These are phyloP conservation scores for Rosalia funebris DNA, from an alignment of 2,888 invertebrate genomes.

Conservation along the genomic window DNA sequence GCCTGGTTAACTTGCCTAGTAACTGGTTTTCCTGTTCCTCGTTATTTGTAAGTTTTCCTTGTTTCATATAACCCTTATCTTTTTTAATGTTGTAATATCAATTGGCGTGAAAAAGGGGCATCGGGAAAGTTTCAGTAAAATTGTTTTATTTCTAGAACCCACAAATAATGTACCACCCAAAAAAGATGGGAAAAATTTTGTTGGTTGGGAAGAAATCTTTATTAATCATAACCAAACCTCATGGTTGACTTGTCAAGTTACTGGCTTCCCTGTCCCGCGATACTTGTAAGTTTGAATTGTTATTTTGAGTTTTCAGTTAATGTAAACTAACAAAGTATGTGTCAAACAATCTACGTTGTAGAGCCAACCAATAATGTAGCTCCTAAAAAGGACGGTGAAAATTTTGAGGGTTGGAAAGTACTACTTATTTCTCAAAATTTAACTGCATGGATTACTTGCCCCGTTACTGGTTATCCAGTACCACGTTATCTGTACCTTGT, in stretches of 20 bases:
- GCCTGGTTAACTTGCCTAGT: slow-evolving; percentile 77
- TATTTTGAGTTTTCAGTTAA: slow-evolving; percentile 11
- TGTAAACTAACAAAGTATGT: slow-evolving; percentile 49
- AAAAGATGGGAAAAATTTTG: slow-evolving; percentile 68
- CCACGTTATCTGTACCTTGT: slow-evolving; percentile 65
- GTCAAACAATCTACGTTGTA: slow-evolving; percentile 38
- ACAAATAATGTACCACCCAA: slow-evolving; percentile 73
- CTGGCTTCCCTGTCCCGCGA: slow-evolving; percentile 67
- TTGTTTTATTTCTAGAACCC: slow-evolving; percentile 59
- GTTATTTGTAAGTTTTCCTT: slow-evolving; percentile 72
- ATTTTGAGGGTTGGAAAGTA: slow-evolving; percentile 70
- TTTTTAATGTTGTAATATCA: background rate
- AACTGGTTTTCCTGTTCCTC: slow-evolving; percentile 75
- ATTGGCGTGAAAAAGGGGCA: background rate
- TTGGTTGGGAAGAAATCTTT: slow-evolving; percentile 70
- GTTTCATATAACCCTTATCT: background rate
- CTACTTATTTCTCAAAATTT: slow-evolving; percentile 66
- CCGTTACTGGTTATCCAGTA: slow-evolving; percentile 67
- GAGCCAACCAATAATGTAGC: slow-evolving; percentile 72
- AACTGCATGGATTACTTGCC: slow-evolving; percentile 73
- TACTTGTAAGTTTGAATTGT: slow-evolving; percentile 62
- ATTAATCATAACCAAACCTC: slow-evolving; percentile 66
- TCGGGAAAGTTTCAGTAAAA: background rate
- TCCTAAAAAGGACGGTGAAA: slow-evolving; percentile 71
- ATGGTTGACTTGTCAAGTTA: slow-evolving; percentile 72